Conservation (phyloP, 2,888 invertebrate species). For the Catonia carolina region DNA sequence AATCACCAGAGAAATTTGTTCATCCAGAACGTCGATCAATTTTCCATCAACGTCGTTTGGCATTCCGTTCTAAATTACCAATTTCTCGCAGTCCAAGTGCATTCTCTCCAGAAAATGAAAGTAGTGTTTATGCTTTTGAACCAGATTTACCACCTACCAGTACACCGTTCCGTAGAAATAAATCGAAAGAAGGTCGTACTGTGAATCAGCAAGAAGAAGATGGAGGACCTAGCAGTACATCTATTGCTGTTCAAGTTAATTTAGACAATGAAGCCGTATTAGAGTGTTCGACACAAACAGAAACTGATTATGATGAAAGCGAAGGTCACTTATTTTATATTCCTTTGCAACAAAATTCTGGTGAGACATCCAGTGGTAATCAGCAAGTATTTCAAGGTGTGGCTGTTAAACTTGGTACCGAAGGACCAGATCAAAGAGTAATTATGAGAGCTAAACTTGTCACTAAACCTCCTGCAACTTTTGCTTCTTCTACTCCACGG, state of each 20-base stretch:
- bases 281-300: slow-evolving; percentile 44
- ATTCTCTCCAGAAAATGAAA: slow-evolving; percentile 61
- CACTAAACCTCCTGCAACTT: slow-evolving; percentile 46
- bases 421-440: slow-evolving; percentile 57
- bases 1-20: slow-evolving; percentile 22
- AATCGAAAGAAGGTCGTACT: slow-evolving; percentile 37
- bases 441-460: slow-evolving; percentile 57
- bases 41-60: slow-evolving; percentile 49
- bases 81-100: slow-evolving; percentile 47
- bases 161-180: slow-evolving; percentile 50
- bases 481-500: slow-evolving; percentile 11
- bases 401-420: slow-evolving; percentile 57
- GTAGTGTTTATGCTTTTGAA: slow-evolving; percentile 65
- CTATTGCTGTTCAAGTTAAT: slow-evolving; percentile 51
- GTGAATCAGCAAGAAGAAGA: slow-evolving; percentile 44
- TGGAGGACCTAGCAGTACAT: slow-evolving; percentile 41
- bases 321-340: slow-evolving; percentile 58
- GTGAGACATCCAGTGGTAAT: slow-evolving; percentile 41
- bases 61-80: slow-evolving; percentile 45
- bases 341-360: slow-evolving; percentile 47
- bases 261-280: slow-evolving; percentile 40
- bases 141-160: slow-evolving; percentile 50
- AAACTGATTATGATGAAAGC: slow-evolving; percentile 48
- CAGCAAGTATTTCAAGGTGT: slow-evolving; percentile 49
- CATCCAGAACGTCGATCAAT: slow-evolving; percentile 33